These are phyloP conservation scores for Macropus fuliginosus DNA, from an alignment of 2,797 vertebrate species.

Conservation along the genomic window DNA sequence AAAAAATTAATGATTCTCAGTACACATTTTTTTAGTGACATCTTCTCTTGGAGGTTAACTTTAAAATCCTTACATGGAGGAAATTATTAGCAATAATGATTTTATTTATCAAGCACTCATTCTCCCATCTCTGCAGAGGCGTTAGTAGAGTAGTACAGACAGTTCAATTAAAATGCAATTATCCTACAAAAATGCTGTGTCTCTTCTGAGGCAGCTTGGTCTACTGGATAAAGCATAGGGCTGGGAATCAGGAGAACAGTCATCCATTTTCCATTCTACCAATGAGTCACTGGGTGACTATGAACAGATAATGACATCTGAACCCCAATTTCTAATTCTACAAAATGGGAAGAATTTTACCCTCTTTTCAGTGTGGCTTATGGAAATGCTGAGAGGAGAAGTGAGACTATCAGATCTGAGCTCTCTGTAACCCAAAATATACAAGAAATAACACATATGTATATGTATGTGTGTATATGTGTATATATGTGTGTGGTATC, in stretches of 20 bases:
- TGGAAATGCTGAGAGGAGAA: neutral
- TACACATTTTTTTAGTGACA: neutral
- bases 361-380: neutral
- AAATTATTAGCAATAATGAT: slow-evolving; percentile 60
- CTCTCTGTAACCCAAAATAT: neutral
- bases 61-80: slow-evolving; percentile 33
- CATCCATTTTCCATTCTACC: neutral
- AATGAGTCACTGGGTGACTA: slow-evolving; percentile 13
- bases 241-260: slow-evolving; percentile 17
- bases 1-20: slow-evolving; percentile 19
- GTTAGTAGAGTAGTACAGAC: slow-evolving; percentile 63
- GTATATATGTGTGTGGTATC: too few species aligned
- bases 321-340: slow-evolving; percentile 20
- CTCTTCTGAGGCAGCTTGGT: slow-evolving; percentile 41
- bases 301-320: neutral
- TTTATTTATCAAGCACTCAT: slow-evolving; percentile 61
- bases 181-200: slow-evolving; percentile 58
- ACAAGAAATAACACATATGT: neutral
- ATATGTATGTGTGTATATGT: too few species aligned
- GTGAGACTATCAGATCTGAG: neutral
- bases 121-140: slow-evolving; percentile 63
- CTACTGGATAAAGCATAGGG: slow-evolving; percentile 8
- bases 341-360: neutral
- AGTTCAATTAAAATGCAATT: slow-evolving; percentile 72
- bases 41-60: slow-evolving; percentile 37